Conservation (phyloP, 2,113 vertebrate genomes). For the Parus major region DNA sequence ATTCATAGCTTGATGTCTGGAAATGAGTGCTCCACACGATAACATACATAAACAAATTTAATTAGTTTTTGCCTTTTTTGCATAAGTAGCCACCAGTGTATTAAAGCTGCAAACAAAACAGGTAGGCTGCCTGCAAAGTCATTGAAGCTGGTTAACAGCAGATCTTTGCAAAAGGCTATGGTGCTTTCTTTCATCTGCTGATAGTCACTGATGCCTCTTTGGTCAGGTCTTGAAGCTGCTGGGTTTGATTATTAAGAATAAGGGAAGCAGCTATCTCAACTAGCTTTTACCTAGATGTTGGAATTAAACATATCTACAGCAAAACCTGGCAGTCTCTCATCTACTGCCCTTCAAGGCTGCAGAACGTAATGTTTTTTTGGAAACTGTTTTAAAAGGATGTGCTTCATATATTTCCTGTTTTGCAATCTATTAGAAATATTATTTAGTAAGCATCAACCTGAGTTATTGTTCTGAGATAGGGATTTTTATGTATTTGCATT, state of each 20-base stretch:
- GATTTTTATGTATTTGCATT: background rate
- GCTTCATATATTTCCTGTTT: background rate
- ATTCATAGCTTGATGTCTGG: slow-evolving; percentile 91
- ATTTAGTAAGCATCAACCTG: background rate
- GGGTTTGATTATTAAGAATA: background rate
- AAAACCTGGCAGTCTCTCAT: background rate
- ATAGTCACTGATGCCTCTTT: background rate
- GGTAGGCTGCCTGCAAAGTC: slow-evolving; percentile 59
- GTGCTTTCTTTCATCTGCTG: slow-evolving; percentile 10
- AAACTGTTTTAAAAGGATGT: background rate
- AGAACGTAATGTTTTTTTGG: background rate
- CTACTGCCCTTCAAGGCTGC: background rate
- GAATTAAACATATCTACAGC: background rate
- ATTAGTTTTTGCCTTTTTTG: slow-evolving; percentile 83
- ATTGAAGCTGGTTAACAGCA: slow-evolving; percentile 28
- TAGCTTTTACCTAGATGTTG: background rate
- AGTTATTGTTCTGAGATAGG: background rate
- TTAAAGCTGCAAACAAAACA: slow-evolving; percentile 68
- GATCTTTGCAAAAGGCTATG: background rate
- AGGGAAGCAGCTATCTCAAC: background rate
- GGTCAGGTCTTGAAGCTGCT: background rate
- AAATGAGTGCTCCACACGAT: slow-evolving; percentile 91
- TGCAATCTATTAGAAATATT: background rate
- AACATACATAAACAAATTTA: slow-evolving; percentile 96
- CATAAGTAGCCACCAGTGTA: slow-evolving; percentile 74